Percentiles rank a stretch among this genome's conserved stretches.
Evolutionary conservation across 2,113 vertebrate genomes (phyloP).

Genomic region (Mirza zaza): DNA sequence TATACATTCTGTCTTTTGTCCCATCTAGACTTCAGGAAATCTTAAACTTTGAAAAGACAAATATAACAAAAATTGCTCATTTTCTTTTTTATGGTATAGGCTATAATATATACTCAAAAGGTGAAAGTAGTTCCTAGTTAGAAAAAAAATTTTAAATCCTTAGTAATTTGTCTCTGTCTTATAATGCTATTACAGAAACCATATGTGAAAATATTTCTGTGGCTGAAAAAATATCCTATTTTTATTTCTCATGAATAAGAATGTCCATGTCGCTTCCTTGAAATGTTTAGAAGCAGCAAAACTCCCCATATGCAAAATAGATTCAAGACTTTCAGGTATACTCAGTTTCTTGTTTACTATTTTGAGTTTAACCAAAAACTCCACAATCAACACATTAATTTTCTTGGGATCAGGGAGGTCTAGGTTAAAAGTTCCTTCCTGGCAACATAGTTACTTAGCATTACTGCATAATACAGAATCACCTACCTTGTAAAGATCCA

Average conservation of each 20-base stretch:
- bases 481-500: neutral
- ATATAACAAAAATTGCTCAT: too few species aligned
- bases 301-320: neutral
- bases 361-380: neutral
- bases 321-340: neutral
- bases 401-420: neutral
- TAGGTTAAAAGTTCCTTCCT: neutral
- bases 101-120: too few species aligned
- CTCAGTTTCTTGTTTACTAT: neutral
- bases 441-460: neutral
- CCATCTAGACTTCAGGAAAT: too few species aligned
- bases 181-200: too few species aligned
- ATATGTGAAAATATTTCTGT: too few species aligned
- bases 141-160: too few species aligned
- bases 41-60: too few species aligned
- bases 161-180: too few species aligned
- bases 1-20: too few species aligned
- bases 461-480: neutral
- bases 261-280: neutral
- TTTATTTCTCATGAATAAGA: neutral
- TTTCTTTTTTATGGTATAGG: too few species aligned
- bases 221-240: neutral
- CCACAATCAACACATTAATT: neutral
- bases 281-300: neutral
- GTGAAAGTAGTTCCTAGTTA: too few species aligned